Base-by-base conservation (phyloP, 1,140 invertebrate genomes). In the Sinella curviseta region DNA sequence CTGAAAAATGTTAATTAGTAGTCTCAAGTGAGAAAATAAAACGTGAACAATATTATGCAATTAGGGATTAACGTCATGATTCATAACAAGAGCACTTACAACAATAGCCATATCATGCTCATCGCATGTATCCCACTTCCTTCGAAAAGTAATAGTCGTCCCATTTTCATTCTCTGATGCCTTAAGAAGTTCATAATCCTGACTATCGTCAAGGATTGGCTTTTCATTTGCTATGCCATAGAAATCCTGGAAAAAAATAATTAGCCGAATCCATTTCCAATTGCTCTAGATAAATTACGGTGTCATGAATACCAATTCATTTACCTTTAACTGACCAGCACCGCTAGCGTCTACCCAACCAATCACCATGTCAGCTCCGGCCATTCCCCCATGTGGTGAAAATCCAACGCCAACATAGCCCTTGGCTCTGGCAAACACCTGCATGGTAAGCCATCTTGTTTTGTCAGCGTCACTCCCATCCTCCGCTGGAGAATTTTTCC, bases 331-430 rank as follows among this genome's bases (percentile, higher is more conserved):
- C n/a, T n/a, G n/a, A n/a, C n/a, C n/a, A n/a, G n/a, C n/a, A n/a
- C n/a, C n/a, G n/a, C n/a, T 87, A 88, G 94, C 91, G 83, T 94
- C 92, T 1, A 95, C 92, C 94, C 94, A 96, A 33, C 91, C 90
- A 14, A 95, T 87, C 1, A 95, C 89, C 80, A 97, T 90, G 87
- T 96, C 94, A 0, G 94, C 92, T 12, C 90, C 91, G 83, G 89
- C 89, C 94, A 95, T 95, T 0, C 88, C 88, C 77, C 90, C 91
- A 83, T 90, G 90, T 2, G 89, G 88, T 75, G 93, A 93, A 83
- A 94, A 92, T 0, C 93, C 93, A 30, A 95, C 87, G 0, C 91
- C 93, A 48, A 94, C 86, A 85, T 92, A 94, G 20, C 93, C 93
- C 4, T 86, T 85, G 0, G 93, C 93, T 78, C 87, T 89, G 0